Conservation (phyloP, 2,113 vertebrate species). For the Cyrtonyx montezumae region DNA sequence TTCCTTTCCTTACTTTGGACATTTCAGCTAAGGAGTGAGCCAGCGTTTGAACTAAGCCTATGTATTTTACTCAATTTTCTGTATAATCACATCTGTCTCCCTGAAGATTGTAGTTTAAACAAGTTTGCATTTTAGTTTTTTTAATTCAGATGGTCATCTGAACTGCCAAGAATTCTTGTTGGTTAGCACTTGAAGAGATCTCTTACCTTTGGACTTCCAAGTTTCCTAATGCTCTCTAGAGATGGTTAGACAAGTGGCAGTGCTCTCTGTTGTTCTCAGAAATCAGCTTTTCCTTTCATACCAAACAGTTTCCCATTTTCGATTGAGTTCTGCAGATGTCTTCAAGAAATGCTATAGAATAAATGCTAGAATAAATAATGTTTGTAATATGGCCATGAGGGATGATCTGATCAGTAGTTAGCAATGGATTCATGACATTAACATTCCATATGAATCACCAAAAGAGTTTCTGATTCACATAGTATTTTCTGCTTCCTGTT, state of each 20-base stretch:
- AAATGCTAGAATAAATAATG: neutral
- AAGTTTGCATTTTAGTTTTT: neutral
- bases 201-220: neutral
- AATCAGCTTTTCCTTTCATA: neutral
- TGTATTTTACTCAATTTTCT: neutral
- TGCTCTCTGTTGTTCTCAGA: neutral
- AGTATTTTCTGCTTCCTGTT: neutral
- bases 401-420: constrained; percentile 12
- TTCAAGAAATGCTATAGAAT: neutral
- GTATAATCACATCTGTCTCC: neutral
- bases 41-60: neutral
- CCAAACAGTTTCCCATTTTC: neutral
- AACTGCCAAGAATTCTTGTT: neutral
- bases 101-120: neutral
- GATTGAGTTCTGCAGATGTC: neutral
- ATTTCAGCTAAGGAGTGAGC: neutral
- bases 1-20: neutral
- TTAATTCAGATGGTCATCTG: neutral
- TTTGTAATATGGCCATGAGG: constrained; percentile 23
- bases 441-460: neutral
- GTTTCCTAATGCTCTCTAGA: neutral
- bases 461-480: constrained; percentile 1
- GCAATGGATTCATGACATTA: neutral
- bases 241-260: neutral
- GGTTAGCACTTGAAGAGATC: neutral